phyloP scores from a whole-genome alignment of 1,140 invertebrate species.

The Drosophila eugracilis region DNA sequence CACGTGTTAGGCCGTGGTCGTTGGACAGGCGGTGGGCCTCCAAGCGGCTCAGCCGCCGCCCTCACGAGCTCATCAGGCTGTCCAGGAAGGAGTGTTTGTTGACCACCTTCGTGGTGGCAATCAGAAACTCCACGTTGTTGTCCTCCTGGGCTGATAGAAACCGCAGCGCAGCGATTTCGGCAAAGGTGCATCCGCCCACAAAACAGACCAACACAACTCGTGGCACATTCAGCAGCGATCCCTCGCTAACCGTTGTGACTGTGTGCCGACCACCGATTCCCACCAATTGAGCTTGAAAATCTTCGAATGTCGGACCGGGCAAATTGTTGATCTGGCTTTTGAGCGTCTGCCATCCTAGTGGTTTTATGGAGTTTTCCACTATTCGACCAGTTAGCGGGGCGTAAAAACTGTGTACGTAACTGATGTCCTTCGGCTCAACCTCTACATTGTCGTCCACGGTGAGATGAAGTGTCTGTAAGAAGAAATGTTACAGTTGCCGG shows the following conservation, averaged over 20 bases:
- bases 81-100: constrained; percentile 94
- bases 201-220: constrained; percentile 97
- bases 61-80: constrained; percentile 64
- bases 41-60: constrained; percentile 53
- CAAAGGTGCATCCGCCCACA: constrained; percentile 97
- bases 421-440: constrained; percentile 93
- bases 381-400: constrained; percentile 96
- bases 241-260: constrained; percentile 87
- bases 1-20: constrained; percentile 54
- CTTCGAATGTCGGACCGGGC: constrained; percentile 87
- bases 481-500: no score
- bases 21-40: constrained; percentile 48
- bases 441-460: constrained; percentile 95
- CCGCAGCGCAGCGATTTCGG: constrained; percentile 96
- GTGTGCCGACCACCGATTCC: constrained; percentile 85
- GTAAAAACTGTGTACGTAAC: constrained; percentile 97
- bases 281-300: constrained; percentile 86
- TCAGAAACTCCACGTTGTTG: constrained; percentile 95
- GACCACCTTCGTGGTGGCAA: constrained; percentile 96
- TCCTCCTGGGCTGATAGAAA: constrained; percentile 97
- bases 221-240: constrained; percentile 88
- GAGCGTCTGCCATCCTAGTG: constrained; percentile 87
- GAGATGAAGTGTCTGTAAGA: constrained; percentile 89
- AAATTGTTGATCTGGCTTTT: constrained; percentile 88
- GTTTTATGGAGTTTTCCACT: constrained; percentile 92